Conservation (phyloP, 2,797 vertebrate genomes). For the Sus cebifrons region DNA sequence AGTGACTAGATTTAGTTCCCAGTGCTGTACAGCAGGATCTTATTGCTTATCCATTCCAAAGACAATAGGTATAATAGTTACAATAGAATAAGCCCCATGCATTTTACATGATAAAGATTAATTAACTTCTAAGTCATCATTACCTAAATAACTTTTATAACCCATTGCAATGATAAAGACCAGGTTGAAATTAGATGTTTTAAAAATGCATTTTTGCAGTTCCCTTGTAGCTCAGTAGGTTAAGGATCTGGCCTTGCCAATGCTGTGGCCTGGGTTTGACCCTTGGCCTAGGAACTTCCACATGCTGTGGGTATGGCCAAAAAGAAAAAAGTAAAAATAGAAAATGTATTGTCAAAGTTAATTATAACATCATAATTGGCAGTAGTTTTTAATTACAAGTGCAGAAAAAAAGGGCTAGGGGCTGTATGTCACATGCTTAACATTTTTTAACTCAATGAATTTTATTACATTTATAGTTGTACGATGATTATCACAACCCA, state of each 20-base stretch:
- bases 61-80: too few relatives aligned
- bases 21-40: too few relatives aligned
- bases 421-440: neutral
- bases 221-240: too few relatives aligned
- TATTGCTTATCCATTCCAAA: too few relatives aligned
- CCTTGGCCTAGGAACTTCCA: too few relatives aligned
- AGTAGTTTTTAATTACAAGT: neutral
- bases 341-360: neutral
- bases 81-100: neutral
- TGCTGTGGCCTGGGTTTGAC: too few relatives aligned
- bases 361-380: neutral
- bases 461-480: too few relatives aligned
- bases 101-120: slow-evolving; percentile 56
- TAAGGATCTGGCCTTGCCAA: too few relatives aligned
- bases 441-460: neutral
- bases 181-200: slow-evolving; percentile 51
- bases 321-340: too few relatives aligned
- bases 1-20: too few relatives aligned
- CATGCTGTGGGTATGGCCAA: too few relatives aligned
- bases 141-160: slow-evolving; percentile 51
- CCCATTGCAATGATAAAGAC: neutral
- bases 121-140: neutral
- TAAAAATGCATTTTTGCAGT: neutral
- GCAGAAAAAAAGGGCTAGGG: neutral
- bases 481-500: too few relatives aligned